Evolutionary conservation across 1,140 invertebrate species (phyloP), one percentile per base, ranked within the genome.

Genomic region (Caenorhabditis inopinata): DNA sequence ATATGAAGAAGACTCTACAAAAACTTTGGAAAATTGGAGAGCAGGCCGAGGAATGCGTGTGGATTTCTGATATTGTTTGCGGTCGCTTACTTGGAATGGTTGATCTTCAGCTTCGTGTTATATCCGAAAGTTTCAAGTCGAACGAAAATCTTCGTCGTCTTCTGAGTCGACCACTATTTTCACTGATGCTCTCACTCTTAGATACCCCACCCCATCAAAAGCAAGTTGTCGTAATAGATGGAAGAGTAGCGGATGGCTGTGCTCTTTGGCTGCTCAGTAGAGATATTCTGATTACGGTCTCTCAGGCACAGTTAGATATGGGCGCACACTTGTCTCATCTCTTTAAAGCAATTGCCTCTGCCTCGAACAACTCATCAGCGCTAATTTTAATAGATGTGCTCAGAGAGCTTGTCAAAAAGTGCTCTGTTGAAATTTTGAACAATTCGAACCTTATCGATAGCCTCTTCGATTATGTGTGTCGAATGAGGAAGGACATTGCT

Each of bases 371-470:
- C 29, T 51, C 49, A 62, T 38, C 76, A 2, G 76, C 76, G 21
- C 51, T 78, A 18, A 18, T 58, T 27, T 53, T 78, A 14, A 78
- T 78, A 62, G 76, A 78, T 68, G 76, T 78, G 6, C 18, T 78
- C 12, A 7, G 49, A 32, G 76, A 78, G 7, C 49, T 78, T 27
- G 76, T 78, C 3, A 62, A 32, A 21, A 78, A 58, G 38, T 78
- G 76, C 32, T 42, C 76, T 21, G 18, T 78, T 1, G 76, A 78
- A 21, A 53, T 78, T 35, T 46, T 78, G 27, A 78, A 78, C 53
- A 78, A 78, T 32, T 78, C 76, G 23, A 78, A 35, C 21, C 76
- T 78, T 2, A 42, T 78, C 18, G 53, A 78, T 46, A 53, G 76
- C 5, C 38, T 78, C 1, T 78, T 78, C 16, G 76, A 78, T 27